Conservation (phyloP, 2,113 vertebrate genomes). For the Limnothrissa miodon region DNA sequence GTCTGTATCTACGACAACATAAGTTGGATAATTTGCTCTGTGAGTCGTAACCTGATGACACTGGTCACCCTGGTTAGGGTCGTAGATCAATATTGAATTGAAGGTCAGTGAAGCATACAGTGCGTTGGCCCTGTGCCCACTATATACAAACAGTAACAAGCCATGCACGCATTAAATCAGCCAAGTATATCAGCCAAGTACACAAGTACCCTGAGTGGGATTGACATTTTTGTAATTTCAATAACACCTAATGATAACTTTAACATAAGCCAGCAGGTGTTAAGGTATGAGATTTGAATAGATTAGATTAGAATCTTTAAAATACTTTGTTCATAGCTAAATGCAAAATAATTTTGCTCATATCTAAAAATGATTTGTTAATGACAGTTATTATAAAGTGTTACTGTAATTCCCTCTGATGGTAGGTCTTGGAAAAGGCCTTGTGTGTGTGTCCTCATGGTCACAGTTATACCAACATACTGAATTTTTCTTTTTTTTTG, state of each 20-base stretch:
- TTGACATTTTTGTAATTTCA: background rate
- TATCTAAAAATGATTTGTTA: too few species aligned
- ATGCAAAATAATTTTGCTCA: too few species aligned
- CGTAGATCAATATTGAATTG: slow-evolving; percentile 22
- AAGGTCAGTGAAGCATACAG: slow-evolving; percentile 26
- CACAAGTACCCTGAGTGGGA: background rate
- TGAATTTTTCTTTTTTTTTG: slow-evolving; percentile 17
- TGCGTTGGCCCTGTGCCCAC: background rate
- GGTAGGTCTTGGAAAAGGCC: too few species aligned
- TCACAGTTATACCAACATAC: background rate
- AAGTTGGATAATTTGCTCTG: background rate
- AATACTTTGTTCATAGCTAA: too few species aligned
- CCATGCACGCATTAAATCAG: background rate
- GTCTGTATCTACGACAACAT: background rate
- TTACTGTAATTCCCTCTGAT: too few species aligned
- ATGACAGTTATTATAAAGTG: too few species aligned
- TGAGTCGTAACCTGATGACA: slow-evolving; percentile 21
- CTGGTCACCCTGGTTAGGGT: background rate
- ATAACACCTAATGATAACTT: too few species aligned
- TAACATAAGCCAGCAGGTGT: too few species aligned
- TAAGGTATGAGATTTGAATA: too few species aligned
- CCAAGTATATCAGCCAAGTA: background rate
- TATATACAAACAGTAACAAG: background rate
- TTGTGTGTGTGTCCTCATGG: too few species aligned
- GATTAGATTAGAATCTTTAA: too few species aligned